A percentile compares a stretch with the other conserved stretches of the same genome.
phyloP scores from a whole-genome alignment of 2,113 vertebrate genomes.

The Mustela lutreola region DNA sequence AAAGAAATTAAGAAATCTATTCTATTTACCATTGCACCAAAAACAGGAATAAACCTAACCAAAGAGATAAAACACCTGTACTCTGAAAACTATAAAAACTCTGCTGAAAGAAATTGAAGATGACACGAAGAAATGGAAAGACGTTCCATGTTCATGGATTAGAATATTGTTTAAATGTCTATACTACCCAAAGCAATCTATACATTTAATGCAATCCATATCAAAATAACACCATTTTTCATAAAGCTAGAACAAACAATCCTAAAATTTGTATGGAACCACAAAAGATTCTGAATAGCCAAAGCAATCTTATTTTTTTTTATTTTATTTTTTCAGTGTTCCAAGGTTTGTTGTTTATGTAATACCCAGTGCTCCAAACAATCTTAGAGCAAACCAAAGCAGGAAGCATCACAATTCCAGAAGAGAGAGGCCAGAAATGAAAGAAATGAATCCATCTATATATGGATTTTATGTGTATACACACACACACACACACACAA shows the following conservation, averaged over 20 bases:
- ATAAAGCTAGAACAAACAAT: neutral
- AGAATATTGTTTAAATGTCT: neutral
- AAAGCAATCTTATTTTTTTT: neutral
- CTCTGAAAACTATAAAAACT: neutral
- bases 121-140: neutral
- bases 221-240: neutral
- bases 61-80: neutral
- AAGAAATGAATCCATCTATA: neutral
- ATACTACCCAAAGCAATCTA: neutral
- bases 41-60: neutral
- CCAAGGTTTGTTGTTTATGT: too few relatives aligned
- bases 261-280: neutral
- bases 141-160: neutral
- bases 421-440: neutral
- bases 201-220: neutral
- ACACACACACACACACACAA: too few relatives aligned
- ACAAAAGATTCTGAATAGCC: neutral
- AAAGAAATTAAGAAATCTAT: neutral
- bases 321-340: too few relatives aligned
- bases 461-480: too few relatives aligned
- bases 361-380: neutral
- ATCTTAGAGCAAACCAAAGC: neutral
- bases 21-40: neutral
- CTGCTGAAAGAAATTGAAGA: neutral
- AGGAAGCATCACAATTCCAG: neutral